These are phyloP conservation scores for Aphelinus certus DNA, from an alignment of 1,140 invertebrate species.

Conservation along the genomic window DNA sequence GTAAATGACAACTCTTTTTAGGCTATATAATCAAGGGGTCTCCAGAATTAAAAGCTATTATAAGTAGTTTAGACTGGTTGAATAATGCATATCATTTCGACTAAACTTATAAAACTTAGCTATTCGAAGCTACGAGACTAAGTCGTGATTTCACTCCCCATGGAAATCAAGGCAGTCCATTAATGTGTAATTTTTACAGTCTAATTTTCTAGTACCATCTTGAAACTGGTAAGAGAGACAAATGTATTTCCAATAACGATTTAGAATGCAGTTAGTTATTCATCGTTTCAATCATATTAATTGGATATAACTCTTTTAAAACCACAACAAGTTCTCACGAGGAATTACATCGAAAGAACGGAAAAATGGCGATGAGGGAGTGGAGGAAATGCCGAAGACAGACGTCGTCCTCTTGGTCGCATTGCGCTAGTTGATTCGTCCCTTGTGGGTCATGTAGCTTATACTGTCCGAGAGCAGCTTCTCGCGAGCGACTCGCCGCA, in stretches of 20 bases:
- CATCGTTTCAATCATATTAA: too few species aligned
- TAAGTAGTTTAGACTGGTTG: too few species aligned
- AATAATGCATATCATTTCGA: too few species aligned
- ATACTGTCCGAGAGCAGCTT: constrained; percentile 68
- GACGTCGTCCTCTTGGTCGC: not conserved
- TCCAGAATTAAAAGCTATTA: too few species aligned
- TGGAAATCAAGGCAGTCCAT: not conserved
- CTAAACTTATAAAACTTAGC: too few species aligned
- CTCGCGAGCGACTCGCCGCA: constrained; percentile 69
- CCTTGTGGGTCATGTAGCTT: constrained; percentile 78
- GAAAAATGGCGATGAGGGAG: constrained; percentile 11
- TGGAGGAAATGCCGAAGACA: not conserved
- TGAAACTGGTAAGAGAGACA: not conserved
- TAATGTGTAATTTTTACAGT: not conserved
- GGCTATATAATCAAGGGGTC: too few species aligned
- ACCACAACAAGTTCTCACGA: too few species aligned
- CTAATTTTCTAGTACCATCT: not conserved
- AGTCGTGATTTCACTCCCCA: too few species aligned
- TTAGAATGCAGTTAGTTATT: not conserved
- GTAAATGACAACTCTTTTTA: too few species aligned
- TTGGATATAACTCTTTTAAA: too few species aligned
- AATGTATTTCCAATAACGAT: not conserved
- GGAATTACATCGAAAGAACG: not conserved
- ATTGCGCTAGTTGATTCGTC: constrained; percentile 71
- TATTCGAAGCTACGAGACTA: too few species aligned